Conservation (phyloP, 2,797 vertebrate genomes). For the Sebastes nivosus region DNA sequence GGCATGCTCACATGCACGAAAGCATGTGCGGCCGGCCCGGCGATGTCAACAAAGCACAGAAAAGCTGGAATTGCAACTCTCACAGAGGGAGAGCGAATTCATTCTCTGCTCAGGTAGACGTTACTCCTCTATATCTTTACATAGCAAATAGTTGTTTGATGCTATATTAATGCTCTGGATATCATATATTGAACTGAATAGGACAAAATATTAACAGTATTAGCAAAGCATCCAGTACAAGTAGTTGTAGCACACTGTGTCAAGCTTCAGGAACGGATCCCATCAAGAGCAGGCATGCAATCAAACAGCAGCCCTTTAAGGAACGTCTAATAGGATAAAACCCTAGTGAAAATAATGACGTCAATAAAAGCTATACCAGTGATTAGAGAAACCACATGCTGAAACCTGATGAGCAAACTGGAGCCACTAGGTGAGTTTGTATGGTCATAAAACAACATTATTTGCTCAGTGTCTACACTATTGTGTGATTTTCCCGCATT, state of each 20-base stretch:
- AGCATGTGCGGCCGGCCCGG: too few relatives aligned
- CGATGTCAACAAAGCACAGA: too few relatives aligned
- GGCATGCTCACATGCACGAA: too few relatives aligned
- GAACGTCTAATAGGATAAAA: constrained; percentile 61
- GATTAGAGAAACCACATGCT: constrained; percentile 66
- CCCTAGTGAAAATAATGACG: constrained; percentile 56
- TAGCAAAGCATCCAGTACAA: neutral
- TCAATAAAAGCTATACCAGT: constrained; percentile 66
- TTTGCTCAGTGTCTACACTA: constrained; percentile 50
- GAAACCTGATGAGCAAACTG: constrained; percentile 67
- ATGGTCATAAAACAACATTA: constrained; percentile 79
- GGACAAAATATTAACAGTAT: constrained; percentile 9
- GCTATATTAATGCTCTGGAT: too few relatives aligned
- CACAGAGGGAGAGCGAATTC: too few relatives aligned
- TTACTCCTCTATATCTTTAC: too few relatives aligned
- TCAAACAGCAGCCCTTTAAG: constrained; percentile 57
- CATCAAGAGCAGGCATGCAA: constrained; percentile 44
- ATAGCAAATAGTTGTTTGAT: too few relatives aligned
- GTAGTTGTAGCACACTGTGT: constrained; percentile 24
- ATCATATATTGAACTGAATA: neutral
- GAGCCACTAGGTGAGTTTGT: constrained; percentile 36
- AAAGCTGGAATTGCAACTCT: too few relatives aligned
- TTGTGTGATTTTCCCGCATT: constrained; percentile 50
- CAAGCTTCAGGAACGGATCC: constrained; percentile 46
- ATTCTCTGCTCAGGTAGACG: too few relatives aligned